Evolutionary conservation across 2,113 vertebrate species (phyloP).

Genomic region (Callospermophilus lateralis): DNA sequence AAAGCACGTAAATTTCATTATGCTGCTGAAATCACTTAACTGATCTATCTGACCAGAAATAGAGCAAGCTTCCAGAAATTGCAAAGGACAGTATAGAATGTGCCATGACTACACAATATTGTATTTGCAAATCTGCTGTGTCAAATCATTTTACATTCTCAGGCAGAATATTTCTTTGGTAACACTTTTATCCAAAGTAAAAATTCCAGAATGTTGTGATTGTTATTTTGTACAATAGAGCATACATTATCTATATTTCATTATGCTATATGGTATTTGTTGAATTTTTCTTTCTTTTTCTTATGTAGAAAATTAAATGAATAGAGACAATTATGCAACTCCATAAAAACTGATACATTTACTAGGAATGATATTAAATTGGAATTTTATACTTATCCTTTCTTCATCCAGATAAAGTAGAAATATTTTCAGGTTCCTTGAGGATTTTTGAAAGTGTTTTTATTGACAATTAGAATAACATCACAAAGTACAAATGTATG

Average conservation of each 20-base stretch:
- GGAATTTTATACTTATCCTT: not conserved
- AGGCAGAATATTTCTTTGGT: not conserved
- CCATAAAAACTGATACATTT: not conserved
- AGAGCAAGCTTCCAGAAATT: slow-evolving; percentile 55
- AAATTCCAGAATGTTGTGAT: not conserved
- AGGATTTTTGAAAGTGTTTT: slow-evolving; percentile 17
- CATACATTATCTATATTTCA: not conserved
- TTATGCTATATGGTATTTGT: not conserved
- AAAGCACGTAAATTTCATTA: slow-evolving; percentile 47
- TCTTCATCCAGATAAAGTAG: not conserved
- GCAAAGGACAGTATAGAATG: slow-evolving; percentile 43
- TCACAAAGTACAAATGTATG: slow-evolving; percentile 21
- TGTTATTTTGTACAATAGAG: not conserved
- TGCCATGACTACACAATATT: not conserved
- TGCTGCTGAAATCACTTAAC: slow-evolving; percentile 52
- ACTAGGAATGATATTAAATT: not conserved
- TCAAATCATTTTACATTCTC: not conserved
- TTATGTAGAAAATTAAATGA: not conserved
- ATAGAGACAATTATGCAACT: not conserved
- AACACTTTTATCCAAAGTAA: slow-evolving; percentile 36
- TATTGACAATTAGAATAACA: not conserved
- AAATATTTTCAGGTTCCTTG: not conserved
- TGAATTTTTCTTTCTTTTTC: not conserved
- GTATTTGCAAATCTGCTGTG: slow-evolving; percentile 34
- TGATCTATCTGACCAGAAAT: slow-evolving; percentile 39